Base-by-base conservation (phyloP, 2,888 invertebrate species). In the Loripinus fragilis region DNA sequence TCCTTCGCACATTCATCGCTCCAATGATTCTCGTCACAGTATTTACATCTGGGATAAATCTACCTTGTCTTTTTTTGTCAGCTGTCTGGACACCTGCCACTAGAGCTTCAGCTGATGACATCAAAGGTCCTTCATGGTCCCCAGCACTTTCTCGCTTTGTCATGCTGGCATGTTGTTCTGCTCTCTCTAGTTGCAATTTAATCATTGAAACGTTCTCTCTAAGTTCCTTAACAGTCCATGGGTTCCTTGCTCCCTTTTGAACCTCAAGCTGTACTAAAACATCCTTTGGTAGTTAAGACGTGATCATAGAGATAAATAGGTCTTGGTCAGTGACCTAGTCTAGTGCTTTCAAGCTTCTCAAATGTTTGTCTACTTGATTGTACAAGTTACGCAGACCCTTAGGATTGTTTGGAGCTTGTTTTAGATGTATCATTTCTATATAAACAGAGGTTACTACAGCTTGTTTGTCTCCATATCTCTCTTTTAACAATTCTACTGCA, bases 351-450 rank as follows among this genome's bases (percentile, higher is more conserved):
- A 55, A 25, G 28, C 55, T 55, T 28, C 55, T 55, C n/a, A n/a
- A n/a, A n/a, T n/a, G n/a, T n/a, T n/a, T n/a, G n/a, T n/a, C n/a
- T n/a, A n/a, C n/a, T n/a, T 55, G 28, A 55, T 55, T 55, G 55
- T 55, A 55, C 8, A 55, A 10, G 8, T 55, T 55, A 28, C 55
- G 55, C 25, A 55, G 55, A 28, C 55, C 55, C 55, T 55, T 25
- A 28, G 55, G 55, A 55, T 55, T 55, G 55, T 55, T 55, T 55
- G 55, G 55, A 25, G 55, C 55, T 55, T 7, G 30, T 55, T 55
- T 55, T 20, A 55, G 28, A 28, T 55, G 23, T 17, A 55, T 55
- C 3, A 55, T 25, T 20, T 55, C 55, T 25, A 28, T 55, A 55
- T 55, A 55, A 17, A 28, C 28, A 12, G 55, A 55, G 5, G 55